Base-by-base conservation (phyloP, 2,113 vertebrate species). In the Protomyctophum bolini region DNA sequence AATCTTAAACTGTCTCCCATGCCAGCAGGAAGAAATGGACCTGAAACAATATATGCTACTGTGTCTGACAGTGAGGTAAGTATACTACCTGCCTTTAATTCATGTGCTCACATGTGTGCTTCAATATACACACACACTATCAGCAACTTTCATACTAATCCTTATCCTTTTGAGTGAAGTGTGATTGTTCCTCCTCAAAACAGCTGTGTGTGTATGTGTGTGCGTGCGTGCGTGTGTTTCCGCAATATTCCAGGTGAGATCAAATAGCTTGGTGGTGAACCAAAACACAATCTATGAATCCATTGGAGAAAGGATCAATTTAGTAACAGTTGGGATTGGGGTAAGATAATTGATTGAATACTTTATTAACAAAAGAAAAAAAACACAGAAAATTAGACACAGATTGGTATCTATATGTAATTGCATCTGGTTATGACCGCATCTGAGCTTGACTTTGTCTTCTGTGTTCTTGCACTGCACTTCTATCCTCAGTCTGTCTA, bases 261-360 rank as follows among this genome's bases (percentile, higher is more conserved):
- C 75, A 15, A 33, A 58, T 7, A 74, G 49, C 14, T 12, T 68
- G 14, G 1, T 21, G 21, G 21, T 1, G n/a, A 63, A 63, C 6
- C 62, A 14, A 0, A 61, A 72, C 41, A 81, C 87, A 0, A n/a
- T 91, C 68, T 90, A 89, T 7, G 88, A 90, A 68, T 82, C 82
- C 2, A 70, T 88, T 2, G 64, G 82, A 0, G 33, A 67, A 3
- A 54, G 3, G 47, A 10, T 0, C 7, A 2, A 8, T 4, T 0
- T 49, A 4, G 33, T 51, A 58, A 6, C 3, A 8, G 6, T 28
- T 0, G 49, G 1, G 64, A 5, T 14, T 0, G 49, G 1, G 64
- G 86, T 88, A 73, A 87, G 79, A 73, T 4, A 14, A 54, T 28
- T 6, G 8, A 15, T 21, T 21, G 21, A 21, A 21, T 21, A 21